Percentiles rank a stretch among this genome's conserved stretches.
Evolutionary conservation across 2,797 vertebrate species (phyloP).

Genomic region (Prunella strophiata): DNA sequence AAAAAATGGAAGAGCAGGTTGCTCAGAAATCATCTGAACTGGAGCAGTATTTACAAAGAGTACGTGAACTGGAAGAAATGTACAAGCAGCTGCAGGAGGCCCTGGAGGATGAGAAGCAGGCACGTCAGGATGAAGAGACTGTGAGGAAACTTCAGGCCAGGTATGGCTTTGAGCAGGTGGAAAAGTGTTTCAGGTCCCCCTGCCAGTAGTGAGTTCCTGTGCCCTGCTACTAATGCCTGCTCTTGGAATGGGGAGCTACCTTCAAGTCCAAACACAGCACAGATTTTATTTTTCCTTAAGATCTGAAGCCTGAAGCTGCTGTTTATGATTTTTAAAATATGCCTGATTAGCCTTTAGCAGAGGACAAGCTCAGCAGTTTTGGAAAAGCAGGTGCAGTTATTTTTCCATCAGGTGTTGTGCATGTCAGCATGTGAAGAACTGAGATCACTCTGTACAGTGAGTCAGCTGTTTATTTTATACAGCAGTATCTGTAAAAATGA

Average conservation of each 20-base stretch:
- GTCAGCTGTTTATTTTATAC: not conserved
- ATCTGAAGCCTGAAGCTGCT: not conserved
- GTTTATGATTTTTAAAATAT: not conserved
- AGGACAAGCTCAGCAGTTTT: not conserved
- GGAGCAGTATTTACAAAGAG: slow-evolving; percentile 92
- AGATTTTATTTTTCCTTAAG: not conserved
- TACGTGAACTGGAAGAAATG: slow-evolving; percentile 92
- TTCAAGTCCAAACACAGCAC: not conserved
- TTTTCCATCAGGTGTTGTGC: not conserved
- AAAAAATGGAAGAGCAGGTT: slow-evolving; percentile 94
- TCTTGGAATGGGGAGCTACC: not conserved
- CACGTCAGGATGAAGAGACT: slow-evolving; percentile 91
- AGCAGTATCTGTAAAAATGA: not conserved
- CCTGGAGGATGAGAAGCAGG: slow-evolving; percentile 89
- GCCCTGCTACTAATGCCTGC: not conserved
- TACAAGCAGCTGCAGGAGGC: slow-evolving; percentile 91
- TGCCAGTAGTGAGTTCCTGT: not conserved
- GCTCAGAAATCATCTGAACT: slow-evolving; percentile 94
- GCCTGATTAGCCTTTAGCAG: not conserved
- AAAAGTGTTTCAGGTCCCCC: not conserved
- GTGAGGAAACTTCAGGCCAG: slow-evolving; percentile 91
- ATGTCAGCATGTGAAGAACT: not conserved
- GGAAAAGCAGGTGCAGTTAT: not conserved
- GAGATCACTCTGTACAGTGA: not conserved
- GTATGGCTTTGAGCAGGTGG: slow-evolving; percentile 64